Conservation (phyloP, 37 sponge, comb jelly and placozoan genomes). For the Aphrocallistes beatrix region DNA sequence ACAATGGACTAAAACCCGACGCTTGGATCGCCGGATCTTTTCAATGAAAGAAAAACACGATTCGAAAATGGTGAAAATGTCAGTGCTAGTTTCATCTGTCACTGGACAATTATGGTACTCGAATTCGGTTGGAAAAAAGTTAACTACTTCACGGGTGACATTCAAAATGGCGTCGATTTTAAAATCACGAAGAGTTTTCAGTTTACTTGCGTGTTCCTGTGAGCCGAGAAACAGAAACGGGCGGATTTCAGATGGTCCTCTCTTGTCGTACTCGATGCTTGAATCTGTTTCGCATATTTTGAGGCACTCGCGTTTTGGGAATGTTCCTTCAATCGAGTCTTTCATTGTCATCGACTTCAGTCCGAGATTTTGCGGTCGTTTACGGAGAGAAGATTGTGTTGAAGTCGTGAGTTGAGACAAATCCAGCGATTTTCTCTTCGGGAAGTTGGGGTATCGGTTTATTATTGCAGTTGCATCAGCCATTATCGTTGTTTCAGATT, state of each 20-base stretch:
- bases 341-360: not conserved
- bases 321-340: not conserved
- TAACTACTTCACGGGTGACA: not conserved
- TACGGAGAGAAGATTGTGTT: not conserved
- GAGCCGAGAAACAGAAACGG: not conserved
- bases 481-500: too few relatives aligned
- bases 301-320: not conserved
- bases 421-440: not conserved
- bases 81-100: not conserved
- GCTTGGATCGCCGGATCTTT: not conserved
- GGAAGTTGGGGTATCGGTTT: not conserved
- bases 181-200: not conserved
- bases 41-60: not conserved
- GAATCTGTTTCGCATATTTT: not conserved
- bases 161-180: not conserved
- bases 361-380: not conserved
- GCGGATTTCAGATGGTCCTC: not conserved
- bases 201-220: not conserved
- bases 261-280: conserved; percentile 2
- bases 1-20: not conserved
- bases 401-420: not conserved
- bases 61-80: not conserved
- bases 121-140: not conserved
- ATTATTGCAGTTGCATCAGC: not conserved
- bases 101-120: not conserved